Conservation (phyloP, 2,113 vertebrate genomes). For the Fukomys damarensis region DNA sequence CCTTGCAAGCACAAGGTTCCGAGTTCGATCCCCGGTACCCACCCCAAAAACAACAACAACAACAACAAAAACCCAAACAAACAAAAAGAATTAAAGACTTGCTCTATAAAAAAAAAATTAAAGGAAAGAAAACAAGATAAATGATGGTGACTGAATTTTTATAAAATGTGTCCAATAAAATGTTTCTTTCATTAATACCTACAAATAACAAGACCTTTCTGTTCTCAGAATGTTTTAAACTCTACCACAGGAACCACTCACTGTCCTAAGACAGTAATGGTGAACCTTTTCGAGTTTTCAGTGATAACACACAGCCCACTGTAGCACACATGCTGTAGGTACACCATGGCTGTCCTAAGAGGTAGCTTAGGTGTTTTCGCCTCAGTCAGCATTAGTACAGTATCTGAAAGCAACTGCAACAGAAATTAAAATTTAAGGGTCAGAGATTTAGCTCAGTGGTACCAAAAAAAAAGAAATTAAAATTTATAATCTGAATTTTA, state of each 20-base stretch:
- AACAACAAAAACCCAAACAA: too few species aligned
- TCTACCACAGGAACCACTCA: neutral
- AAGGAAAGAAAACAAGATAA: slow-evolving; percentile 43
- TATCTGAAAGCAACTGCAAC: neutral
- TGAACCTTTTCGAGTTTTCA: neutral
- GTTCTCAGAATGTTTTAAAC: slow-evolving; percentile 6
- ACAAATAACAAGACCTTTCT: neutral
- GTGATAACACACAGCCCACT: neutral
- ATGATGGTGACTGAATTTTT: neutral
- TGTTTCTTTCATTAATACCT: slow-evolving; percentile 7
- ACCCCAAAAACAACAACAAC: too few species aligned
- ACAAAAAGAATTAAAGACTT: too few species aligned
- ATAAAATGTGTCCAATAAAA: slow-evolving; percentile 7
- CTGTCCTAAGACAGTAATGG: neutral
- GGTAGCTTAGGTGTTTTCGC: neutral
- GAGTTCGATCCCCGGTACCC: too few species aligned
- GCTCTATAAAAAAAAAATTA: too few species aligned
- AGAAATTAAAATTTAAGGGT: slow-evolving; percentile 20
- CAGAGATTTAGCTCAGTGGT: too few species aligned
- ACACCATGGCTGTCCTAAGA: neutral
- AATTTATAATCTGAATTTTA: slow-evolving; percentile 32
- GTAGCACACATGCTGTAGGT: neutral
- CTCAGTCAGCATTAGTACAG: neutral
- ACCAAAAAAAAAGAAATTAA: slow-evolving; percentile 4
- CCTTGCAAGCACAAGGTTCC: too few species aligned